These are phyloP conservation scores for Antedon mediterranea DNA, from an alignment of 53 echinoderm and acorn worm species.

Conservation along the genomic window DNA sequence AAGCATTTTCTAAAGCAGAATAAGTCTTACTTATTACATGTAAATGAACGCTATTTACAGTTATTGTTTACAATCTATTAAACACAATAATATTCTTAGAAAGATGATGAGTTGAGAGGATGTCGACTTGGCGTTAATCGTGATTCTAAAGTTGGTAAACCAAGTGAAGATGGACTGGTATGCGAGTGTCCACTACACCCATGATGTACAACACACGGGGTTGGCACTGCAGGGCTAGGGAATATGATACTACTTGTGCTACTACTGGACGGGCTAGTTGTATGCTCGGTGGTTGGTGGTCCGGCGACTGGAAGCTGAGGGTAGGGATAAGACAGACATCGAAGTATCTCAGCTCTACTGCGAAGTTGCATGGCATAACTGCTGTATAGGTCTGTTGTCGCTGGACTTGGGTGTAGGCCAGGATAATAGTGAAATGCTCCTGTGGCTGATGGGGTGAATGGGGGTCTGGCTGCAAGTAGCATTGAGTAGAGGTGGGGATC, in stretches of 20 bases:
- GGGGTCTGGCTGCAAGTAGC: conserved; percentile 62
- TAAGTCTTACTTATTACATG: neutral
- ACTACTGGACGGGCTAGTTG: neutral
- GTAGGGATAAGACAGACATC: conserved; percentile 46
- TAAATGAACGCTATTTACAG: neutral
- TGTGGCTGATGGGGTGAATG: conserved; percentile 39
- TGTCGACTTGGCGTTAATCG: neutral
- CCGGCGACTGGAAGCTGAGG: conserved; percentile 18
- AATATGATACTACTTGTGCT: neutral
- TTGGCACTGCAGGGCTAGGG: neutral
- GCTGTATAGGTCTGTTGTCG: conserved; percentile 26
- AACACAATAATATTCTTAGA: neutral
- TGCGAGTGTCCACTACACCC: neutral
- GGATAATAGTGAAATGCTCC: conserved; percentile 42
- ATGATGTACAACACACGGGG: neutral
- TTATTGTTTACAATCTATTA: neutral
- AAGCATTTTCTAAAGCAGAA: neutral
- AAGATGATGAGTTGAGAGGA: neutral
- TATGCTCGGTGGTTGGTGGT: conserved; percentile 2
- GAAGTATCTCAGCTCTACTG: conserved; percentile 60
- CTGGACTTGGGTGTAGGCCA: conserved; percentile 26
- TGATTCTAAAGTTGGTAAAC: neutral
- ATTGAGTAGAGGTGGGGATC: conserved; percentile 79
- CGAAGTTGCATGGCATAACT: conserved; percentile 83
- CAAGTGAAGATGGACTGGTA: neutral